Conservation (phyloP, 2,888 invertebrate genomes). For the Parnassius mnemosyne region DNA sequence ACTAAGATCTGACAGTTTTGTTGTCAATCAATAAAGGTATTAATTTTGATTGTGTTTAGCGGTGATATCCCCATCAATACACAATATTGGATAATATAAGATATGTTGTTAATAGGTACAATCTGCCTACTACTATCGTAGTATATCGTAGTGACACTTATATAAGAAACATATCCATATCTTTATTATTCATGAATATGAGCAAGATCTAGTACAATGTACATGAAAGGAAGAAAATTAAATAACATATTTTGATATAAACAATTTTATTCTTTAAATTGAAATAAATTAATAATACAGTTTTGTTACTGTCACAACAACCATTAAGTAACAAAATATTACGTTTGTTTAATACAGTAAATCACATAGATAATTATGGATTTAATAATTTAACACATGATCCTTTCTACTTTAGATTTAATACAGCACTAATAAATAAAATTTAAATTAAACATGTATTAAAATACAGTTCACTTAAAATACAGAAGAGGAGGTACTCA, state of each 20-base stretch:
- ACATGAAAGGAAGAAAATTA: neutral
- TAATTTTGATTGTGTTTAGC: too few species aligned
- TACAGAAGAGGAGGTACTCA: constrained; percentile 75
- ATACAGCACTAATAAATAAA: constrained; percentile 1
- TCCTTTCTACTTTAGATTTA: neutral
- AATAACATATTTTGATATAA: constrained; percentile 1
- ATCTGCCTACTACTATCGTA: too few species aligned
- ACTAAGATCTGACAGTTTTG: too few species aligned
- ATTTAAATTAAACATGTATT: constrained; percentile 47
- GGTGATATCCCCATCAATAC: too few species aligned
- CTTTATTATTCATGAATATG: too few species aligned
- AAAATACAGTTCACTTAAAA: constrained; percentile 47
- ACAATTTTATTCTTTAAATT: constrained; percentile 21
- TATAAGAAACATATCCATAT: too few species aligned
- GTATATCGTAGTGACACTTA: too few species aligned
- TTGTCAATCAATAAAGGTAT: too few species aligned
- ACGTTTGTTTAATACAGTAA: constrained; percentile 1
- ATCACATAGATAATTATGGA: constrained; percentile 1
- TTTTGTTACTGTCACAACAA: constrained; percentile 25
- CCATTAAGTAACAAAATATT: constrained; percentile 19
- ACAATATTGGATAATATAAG: too few species aligned
- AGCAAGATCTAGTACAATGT: too few species aligned
- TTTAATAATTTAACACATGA: neutral
- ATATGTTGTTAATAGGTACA: too few species aligned
- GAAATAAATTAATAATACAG: constrained; percentile 27